A percentile compares a stretch with the other conserved stretches of the same genome.
Evolutionary conservation across 2,888 invertebrate species (phyloP).

Genomic region (Acleris holmiana): DNA sequence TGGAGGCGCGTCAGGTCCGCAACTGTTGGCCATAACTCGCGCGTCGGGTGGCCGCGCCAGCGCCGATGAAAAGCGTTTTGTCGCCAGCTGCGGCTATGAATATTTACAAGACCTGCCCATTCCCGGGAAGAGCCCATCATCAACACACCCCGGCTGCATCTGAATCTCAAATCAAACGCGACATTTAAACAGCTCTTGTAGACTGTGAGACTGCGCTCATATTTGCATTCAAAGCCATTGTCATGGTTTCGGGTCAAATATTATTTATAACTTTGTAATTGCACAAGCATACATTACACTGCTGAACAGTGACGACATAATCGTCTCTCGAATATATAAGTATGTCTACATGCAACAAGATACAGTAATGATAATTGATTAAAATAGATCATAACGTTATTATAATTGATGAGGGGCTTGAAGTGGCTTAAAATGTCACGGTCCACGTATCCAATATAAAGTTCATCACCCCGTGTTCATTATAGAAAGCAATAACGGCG

Average conservation of each 20-base stretch:
- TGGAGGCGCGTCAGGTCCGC: slow-evolving; percentile 58
- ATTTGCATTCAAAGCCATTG: slow-evolving; percentile 35
- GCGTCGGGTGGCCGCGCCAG: slow-evolving; percentile 68
- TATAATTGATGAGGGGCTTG: slow-evolving; percentile 67
- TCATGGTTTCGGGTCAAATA: slow-evolving; percentile 26
- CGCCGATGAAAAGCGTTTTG: slow-evolving; percentile 70
- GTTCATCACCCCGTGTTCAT: slow-evolving; percentile 79
- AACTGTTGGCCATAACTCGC: slow-evolving; percentile 65
- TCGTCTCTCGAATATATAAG: slow-evolving; percentile 24
- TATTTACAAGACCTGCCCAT: slow-evolving; percentile 66
- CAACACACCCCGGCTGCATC: slow-evolving; percentile 38
- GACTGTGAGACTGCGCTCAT: slow-evolving; percentile 33
- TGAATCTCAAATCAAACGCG: slow-evolving; percentile 46
- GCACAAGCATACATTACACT: slow-evolving; percentile 11
- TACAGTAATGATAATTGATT: slow-evolving; percentile 38
- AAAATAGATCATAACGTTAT: slow-evolving; percentile 59
- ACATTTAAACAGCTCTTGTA: slow-evolving; percentile 33
- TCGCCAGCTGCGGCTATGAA: slow-evolving; percentile 70
- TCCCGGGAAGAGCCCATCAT: slow-evolving; percentile 34
- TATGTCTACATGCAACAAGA: slow-evolving; percentile 30
- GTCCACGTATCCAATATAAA: slow-evolving; percentile 69
- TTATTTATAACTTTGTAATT: slow-evolving; percentile 31
- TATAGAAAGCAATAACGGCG: slow-evolving; percentile 74
- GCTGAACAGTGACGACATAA: slow-evolving; percentile 29
- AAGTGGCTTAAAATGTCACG: slow-evolving; percentile 73